phyloP scores from a whole-genome alignment of 2,888 invertebrate species.

The Acanthopleura granulata region DNA sequence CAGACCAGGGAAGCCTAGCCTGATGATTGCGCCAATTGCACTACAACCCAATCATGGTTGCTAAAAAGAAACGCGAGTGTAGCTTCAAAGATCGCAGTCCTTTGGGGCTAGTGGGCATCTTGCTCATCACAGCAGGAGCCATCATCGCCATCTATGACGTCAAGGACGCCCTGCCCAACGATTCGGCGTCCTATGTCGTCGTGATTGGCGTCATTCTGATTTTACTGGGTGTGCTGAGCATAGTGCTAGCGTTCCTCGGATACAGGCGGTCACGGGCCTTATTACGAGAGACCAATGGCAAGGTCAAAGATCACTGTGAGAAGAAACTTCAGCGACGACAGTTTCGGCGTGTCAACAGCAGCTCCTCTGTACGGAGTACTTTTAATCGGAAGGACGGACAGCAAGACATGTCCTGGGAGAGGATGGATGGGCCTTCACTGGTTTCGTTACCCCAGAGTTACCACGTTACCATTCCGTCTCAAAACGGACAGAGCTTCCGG shows the following conservation, averaged over 20 bases:
- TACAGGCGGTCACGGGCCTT: background rate
- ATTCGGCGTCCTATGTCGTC: background rate
- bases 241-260: background rate
- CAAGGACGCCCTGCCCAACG: conserved; percentile 7
- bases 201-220: background rate
- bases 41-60: background rate
- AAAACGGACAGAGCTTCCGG: too few species aligned
- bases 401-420: background rate
- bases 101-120: conserved; percentile 7
- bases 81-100: background rate
- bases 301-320: background rate
- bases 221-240: background rate
- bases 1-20: too few species aligned
- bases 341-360: background rate
- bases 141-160: conserved; percentile 15
- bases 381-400: background rate
- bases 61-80: background rate
- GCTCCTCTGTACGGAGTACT: background rate
- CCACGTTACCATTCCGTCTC: background rate
- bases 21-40: too few species aligned
- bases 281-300: background rate
- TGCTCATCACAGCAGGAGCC: background rate
- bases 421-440: background rate
- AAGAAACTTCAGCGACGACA: background rate
- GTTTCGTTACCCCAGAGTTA: background rate